Evolutionary conservation across 2,888 invertebrate species (phyloP), one percentile per base, ranked within the genome.

Genomic region (Drosophila testacea): DNA sequence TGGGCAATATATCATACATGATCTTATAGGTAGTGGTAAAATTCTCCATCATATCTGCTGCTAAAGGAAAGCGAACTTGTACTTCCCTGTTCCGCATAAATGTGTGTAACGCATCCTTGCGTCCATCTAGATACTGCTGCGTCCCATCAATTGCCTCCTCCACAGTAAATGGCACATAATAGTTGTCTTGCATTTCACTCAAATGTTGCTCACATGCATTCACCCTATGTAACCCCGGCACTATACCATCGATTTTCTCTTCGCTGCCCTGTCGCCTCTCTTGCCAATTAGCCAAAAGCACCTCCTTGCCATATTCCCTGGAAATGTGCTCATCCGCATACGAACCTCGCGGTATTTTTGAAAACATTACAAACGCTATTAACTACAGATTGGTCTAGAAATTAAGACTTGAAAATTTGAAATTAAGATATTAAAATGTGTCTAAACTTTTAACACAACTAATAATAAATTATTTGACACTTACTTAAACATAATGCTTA

Each of bases 11-110:
- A 0, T 79, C 74, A 30, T 39, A 77, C 50, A 67, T 10, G 4
- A 79, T 48, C 11, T 59, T 73, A n/a, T 79, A 59, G n/a, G 71
- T 79, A 36, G 56, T 69, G 0, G 79, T 79, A 11, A 10, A 77
- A 22, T 79, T 79, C n/a, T 56, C 30, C 1, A 6, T 4, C 47
- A 74, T 48, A 4, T 48, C 69, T 0, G 9, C 2, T 0, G 70
- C 59, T 2, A 57, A 1, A 0, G 65, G 47, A 10, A 69, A 73
- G 0, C 61, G 39, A 2, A 69, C 11, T 54, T 70, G 77, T 6
- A 61, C 30, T 4, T 60, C 13, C 0, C 27, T 11, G 28, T 73
- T 77, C 0, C 36, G 50, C 22, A 47, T 47, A 0, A 30, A 47
- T 10, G 41, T 56, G 4, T 66, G 50, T 7, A 47, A 4, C 0